Conservation (phyloP, 2,888 invertebrate species). For the Malacosoma neustria region DNA sequence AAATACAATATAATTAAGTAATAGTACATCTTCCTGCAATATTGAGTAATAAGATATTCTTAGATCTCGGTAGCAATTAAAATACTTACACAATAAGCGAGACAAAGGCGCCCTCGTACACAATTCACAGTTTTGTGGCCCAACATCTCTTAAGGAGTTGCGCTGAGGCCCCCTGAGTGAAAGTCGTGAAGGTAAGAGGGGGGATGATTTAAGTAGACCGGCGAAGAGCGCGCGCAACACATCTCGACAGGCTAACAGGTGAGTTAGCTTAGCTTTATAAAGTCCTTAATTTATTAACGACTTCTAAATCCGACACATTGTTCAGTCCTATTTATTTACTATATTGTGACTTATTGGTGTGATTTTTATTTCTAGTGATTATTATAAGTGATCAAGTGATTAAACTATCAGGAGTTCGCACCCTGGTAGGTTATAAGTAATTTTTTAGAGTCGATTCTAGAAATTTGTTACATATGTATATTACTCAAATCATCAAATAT, state of each 20-base stretch:
- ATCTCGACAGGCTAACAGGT: slow-evolving; percentile 48
- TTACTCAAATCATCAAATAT: no score
- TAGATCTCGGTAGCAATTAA: background rate
- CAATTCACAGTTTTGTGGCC: slow-evolving; percentile 24
- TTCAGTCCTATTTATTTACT: background rate
- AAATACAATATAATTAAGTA: no score
- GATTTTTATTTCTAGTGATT: background rate
- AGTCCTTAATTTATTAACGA: background rate
- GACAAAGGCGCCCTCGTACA: background rate
- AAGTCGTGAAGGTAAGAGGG: slow-evolving; percentile 36
- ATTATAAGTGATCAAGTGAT: background rate
- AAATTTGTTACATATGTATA: no score
- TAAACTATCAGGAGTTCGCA: no score
- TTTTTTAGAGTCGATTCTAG: no score
- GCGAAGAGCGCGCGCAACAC: slow-evolving; percentile 55
- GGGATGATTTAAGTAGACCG: slow-evolving; percentile 43
- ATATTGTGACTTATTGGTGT: background rate
- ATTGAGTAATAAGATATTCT: background rate
- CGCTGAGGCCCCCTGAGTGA: slow-evolving; percentile 48
- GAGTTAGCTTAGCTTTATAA: slow-evolving; percentile 22
- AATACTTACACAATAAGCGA: background rate
- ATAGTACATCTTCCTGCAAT: background rate
- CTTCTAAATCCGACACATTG: background rate
- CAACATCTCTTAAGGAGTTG: slow-evolving; percentile 39
- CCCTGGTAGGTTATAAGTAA: no score